A percentile compares a stretch with the other conserved stretches of the same genome.
These are phyloP conservation scores for Callaeas wilsoni DNA, from an alignment of 2,113 vertebrate species.

Conservation along the genomic window DNA sequence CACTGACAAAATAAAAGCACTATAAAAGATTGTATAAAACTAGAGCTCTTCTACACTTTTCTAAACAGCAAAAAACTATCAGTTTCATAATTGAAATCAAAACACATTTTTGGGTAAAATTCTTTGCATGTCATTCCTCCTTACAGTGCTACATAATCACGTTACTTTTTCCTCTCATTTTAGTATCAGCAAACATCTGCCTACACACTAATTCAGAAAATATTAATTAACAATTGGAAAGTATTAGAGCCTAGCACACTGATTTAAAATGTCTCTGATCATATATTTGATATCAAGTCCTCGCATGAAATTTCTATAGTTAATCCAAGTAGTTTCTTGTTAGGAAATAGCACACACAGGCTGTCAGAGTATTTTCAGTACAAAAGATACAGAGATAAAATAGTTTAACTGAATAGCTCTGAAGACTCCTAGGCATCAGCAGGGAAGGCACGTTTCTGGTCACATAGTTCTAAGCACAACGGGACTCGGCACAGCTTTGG, in stretches of 20 bases:
- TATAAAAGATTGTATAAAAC: conserved; percentile 10
- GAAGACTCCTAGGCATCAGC: conserved; percentile 27
- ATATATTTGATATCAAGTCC: conserved; percentile 13
- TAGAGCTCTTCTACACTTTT: background rate
- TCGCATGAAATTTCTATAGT: background rate
- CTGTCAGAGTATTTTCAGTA: conserved; percentile 20
- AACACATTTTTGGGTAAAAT: background rate
- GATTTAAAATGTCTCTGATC: conserved; percentile 19
- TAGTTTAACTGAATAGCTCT: background rate
- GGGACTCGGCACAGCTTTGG: conserved; percentile 4
- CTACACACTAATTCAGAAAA: conserved; percentile 16
- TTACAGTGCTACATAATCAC: background rate
- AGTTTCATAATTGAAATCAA: background rate
- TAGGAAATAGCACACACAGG: conserved; percentile 10
- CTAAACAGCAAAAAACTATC: background rate
- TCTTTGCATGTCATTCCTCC: background rate
- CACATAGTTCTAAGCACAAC: conserved; percentile 39
- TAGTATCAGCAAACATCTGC: conserved; percentile 12
- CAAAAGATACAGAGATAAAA: conserved; percentile 37
- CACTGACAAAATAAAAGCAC: background rate
- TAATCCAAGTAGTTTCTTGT: conserved; percentile 7
- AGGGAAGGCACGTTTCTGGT: conserved; percentile 69
- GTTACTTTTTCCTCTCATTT: background rate
- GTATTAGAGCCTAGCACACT: background rate
- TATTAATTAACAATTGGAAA: conserved; percentile 8